These are phyloP conservation scores for Ptiloglossa arizonensis DNA, from an alignment of 1,140 invertebrate genomes.

Conservation along the genomic window DNA sequence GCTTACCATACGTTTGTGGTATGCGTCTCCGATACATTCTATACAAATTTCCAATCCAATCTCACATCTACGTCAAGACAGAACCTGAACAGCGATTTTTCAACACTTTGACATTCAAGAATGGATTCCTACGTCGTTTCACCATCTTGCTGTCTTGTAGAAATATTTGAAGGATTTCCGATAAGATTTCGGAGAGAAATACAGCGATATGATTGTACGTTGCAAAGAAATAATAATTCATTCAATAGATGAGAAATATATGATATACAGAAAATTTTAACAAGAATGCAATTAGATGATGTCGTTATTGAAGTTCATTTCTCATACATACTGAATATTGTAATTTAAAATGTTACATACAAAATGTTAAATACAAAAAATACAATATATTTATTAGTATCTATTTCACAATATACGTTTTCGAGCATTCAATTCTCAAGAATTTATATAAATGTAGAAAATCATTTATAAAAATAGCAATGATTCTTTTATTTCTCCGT, in stretches of 20 bases:
- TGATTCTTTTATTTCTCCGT: no score
- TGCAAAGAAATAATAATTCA: not conserved
- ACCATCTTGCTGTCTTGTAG: constrained; percentile 1
- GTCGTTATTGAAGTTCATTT: no score
- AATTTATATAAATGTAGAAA: no score
- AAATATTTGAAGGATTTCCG: constrained; percentile 43
- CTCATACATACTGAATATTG: no score
- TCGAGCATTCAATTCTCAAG: no score
- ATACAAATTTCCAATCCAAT: constrained; percentile 30
- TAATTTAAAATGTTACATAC: no score
- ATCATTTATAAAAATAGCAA: no score
- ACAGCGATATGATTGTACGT: not conserved
- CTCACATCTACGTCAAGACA: constrained; percentile 18
- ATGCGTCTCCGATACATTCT: not conserved
- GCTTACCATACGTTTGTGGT: not conserved
- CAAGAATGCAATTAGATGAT: no score
- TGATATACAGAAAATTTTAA: not conserved
- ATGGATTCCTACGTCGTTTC: constrained; percentile 24
- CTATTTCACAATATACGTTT: no score
- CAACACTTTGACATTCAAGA: constrained; percentile 21
- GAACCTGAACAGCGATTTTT: constrained; percentile 37
- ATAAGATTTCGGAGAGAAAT: constrained; percentile 9
- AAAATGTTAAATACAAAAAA: no score
- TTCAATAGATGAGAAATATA: not conserved
- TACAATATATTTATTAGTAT: no score